Conservation (phyloP, 2,888 invertebrate species). For the Aleiodes testaceus region DNA sequence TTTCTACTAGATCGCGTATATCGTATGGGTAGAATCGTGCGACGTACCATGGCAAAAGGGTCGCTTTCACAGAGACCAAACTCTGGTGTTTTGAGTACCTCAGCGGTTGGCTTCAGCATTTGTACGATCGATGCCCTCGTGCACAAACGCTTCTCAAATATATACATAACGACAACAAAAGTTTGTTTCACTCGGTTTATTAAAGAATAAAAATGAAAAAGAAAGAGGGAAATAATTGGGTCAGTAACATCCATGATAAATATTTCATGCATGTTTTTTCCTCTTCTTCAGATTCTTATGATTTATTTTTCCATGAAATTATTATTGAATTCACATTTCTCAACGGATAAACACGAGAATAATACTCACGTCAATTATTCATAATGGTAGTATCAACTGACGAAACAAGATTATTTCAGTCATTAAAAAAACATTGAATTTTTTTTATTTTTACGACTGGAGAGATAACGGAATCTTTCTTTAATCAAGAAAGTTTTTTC, state of each 20-base stretch:
- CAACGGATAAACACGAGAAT: background rate
- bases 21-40: conserved; percentile 19
- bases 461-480: too few species aligned
- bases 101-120: background rate
- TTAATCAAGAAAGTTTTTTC: too few species aligned
- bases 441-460: too few species aligned
- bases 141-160: conserved; percentile 10
- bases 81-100: background rate
- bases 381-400: too few species aligned
- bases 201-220: background rate
- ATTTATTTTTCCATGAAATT: conserved; percentile 13
- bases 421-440: too few species aligned
- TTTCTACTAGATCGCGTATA: too few species aligned
- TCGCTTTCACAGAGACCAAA: conserved; percentile 9
- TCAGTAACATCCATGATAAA: background rate
- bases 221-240: too few species aligned
- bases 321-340: conserved; percentile 8
- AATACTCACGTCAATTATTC: too few species aligned
- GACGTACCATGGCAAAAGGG: background rate
- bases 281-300: background rate
- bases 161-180: conserved; percentile 12
- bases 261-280: background rate
- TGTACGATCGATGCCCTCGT: conserved; percentile 19
- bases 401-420: too few species aligned
- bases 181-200: conserved; percentile 23